These are phyloP conservation scores for Disparrhopalites patrizii DNA, from an alignment of 2,888 invertebrate genomes.

Conservation along the genomic window DNA sequence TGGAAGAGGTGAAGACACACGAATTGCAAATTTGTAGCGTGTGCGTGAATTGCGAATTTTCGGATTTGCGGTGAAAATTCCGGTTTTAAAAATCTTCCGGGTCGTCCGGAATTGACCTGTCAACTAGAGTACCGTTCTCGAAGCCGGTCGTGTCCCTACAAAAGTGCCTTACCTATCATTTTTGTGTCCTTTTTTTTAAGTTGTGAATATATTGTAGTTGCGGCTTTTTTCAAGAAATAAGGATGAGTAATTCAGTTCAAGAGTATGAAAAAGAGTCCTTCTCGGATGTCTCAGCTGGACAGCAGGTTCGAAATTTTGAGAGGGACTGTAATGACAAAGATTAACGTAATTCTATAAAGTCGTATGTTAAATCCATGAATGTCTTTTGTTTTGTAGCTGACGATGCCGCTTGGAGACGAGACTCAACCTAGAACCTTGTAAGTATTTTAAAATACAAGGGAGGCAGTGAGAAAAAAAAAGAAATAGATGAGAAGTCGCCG, in stretches of 20 bases:
- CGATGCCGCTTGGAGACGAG: slow-evolving; percentile 61
- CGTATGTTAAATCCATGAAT: neutral
- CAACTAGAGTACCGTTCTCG: slow-evolving; percentile 8
- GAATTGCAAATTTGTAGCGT: slow-evolving; percentile 17
- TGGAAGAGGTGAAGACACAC: slow-evolving; percentile 14
- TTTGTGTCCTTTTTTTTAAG: slow-evolving; percentile 10
- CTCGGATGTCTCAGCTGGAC: slow-evolving; percentile 15
- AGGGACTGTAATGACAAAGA: neutral
- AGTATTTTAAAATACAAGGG: slow-evolving; percentile 13
- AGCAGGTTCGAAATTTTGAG: slow-evolving; percentile 18
- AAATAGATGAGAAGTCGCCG: too few species aligned
- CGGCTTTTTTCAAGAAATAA: slow-evolving; percentile 22
- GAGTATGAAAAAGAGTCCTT: slow-evolving; percentile 17
- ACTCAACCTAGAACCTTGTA: slow-evolving; percentile 84
- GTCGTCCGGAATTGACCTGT: slow-evolving; percentile 23
- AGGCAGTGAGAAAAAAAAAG: too few species aligned
- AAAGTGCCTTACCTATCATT: slow-evolving; percentile 25
- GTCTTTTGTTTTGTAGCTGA: slow-evolving; percentile 12
- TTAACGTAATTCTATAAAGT: neutral
- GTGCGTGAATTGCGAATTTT: slow-evolving; percentile 16
- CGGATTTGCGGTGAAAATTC: slow-evolving; percentile 16
- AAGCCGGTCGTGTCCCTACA: slow-evolving; percentile 10
- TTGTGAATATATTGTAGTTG: slow-evolving; percentile 14
- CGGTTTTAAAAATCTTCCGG: slow-evolving; percentile 19
- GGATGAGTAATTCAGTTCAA: slow-evolving; percentile 19